Percentiles rank a stretch among this genome's conserved stretches.
Evolutionary conservation across 2,797 vertebrate genomes (phyloP).

Genomic region (Nasua narica): DNA sequence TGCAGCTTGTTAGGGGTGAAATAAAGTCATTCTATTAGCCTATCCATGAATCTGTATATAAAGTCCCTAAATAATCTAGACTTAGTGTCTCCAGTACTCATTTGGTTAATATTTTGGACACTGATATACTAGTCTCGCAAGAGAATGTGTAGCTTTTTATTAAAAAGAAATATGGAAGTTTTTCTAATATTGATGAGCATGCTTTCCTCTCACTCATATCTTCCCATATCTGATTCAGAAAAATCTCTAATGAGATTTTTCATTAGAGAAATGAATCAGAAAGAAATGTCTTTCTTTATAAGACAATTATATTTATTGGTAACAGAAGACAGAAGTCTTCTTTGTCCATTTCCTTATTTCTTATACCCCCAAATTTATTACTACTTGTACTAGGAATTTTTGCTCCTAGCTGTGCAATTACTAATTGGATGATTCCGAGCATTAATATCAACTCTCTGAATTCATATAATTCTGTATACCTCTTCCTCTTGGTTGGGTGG

Average conservation of each 20-base stretch:
- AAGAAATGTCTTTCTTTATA: not conserved
- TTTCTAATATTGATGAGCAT: not conserved
- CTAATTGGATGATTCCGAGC: not conserved
- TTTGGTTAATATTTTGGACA: not conserved
- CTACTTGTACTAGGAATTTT: not conserved
- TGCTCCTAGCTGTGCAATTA: not conserved
- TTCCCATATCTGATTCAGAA: no score
- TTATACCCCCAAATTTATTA: not conserved
- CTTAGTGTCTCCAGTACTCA: not conserved
- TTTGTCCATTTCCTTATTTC: not conserved
- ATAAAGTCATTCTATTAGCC: not conserved
- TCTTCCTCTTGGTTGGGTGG: not conserved
- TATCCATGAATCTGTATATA: not conserved
- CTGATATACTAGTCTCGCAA: not conserved
- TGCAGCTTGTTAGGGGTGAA: not conserved
- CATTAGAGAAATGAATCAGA: no score
- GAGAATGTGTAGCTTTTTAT: not conserved
- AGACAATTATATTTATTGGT: not conserved
- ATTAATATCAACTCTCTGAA: not conserved
- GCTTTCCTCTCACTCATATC: not conserved
- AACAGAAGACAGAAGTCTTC: not conserved
- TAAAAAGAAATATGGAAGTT: not conserved
- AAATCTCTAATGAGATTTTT: no score
- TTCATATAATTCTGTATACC: not conserved
- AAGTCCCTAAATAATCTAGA: not conserved